These are phyloP conservation scores for Neoaliturus tenellus DNA, from an alignment of 2,888 invertebrate genomes.

Conservation along the genomic window DNA sequence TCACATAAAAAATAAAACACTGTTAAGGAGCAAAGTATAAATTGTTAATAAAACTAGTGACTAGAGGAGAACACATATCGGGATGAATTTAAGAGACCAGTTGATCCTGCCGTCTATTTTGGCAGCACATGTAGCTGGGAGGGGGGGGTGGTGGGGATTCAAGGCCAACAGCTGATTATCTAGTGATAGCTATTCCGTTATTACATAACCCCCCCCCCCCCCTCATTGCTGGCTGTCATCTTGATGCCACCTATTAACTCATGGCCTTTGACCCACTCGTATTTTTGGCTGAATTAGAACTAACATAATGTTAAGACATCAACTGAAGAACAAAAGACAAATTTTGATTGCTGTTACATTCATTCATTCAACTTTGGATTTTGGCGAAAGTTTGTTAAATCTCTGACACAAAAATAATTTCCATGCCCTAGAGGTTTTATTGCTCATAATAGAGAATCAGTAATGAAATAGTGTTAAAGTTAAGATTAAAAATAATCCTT, in stretches of 20 bases:
- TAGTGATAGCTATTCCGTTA: neutral
- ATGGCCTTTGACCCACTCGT: neutral
- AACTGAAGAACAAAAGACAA: too few relatives aligned
- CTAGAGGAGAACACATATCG: neutral
- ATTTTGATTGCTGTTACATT: too few relatives aligned
- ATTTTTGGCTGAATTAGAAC: neutral
- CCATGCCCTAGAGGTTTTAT: too few relatives aligned
- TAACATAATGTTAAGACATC: neutral
- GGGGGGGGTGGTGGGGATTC: conserved; percentile 9
- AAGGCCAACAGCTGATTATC: conserved; percentile 47
- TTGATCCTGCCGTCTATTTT: conserved; percentile 23
- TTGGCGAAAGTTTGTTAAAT: neutral
- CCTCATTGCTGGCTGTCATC: neutral
- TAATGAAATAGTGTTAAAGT: too few relatives aligned
- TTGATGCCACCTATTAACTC: conserved; percentile 16
- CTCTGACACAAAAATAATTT: too few relatives aligned
- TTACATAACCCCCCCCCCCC: neutral
- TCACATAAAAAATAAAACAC: neutral
- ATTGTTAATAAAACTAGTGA: conserved; percentile 5
- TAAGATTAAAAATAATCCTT: too few relatives aligned
- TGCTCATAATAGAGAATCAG: too few relatives aligned
- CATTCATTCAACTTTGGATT: neutral
- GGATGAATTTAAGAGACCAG: neutral
- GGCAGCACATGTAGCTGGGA: neutral
- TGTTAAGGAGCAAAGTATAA: neutral